Conservation (phyloP, 2,888 invertebrate species). For the Cecidostiba fungosa region DNA sequence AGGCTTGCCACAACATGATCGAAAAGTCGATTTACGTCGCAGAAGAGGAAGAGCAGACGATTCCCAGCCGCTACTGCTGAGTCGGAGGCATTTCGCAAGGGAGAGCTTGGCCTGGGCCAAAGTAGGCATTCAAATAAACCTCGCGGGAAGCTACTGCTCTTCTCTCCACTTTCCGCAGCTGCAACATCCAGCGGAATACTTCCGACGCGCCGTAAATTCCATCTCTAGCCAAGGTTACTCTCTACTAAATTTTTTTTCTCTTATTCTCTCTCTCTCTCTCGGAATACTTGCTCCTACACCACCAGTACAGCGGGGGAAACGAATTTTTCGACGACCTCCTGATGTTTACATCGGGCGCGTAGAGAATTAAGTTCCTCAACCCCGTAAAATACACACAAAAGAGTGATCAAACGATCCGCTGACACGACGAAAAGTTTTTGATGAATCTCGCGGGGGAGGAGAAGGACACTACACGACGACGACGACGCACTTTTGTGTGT, state of each 20-base stretch:
- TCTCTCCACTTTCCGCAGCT: neutral
- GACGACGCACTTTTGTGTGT: conserved; percentile 27
- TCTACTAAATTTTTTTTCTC: neutral
- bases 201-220: conserved; percentile 23
- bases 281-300: neutral
- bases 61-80: neutral
- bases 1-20: neutral
- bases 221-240: neutral
- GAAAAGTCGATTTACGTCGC: conserved; percentile 37
- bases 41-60: conserved; percentile 16
- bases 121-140: conserved; percentile 77
- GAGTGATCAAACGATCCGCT: conserved; percentile 43
- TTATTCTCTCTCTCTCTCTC: neutral
- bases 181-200: conserved; percentile 1
- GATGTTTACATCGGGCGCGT: conserved; percentile 22
- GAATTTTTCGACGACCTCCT: conserved; percentile 1
- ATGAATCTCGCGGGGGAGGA: conserved; percentile 47
- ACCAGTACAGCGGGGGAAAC: neutral
- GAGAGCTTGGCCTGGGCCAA: conserved; percentile 55
- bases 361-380: conserved; percentile 20
- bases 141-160: conserved; percentile 67
- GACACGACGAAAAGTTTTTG: conserved; percentile 49
- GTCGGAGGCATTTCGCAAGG: neutral
- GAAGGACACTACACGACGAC: too few species aligned
- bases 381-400: neutral